These are phyloP conservation scores for Ispidina picta DNA, from an alignment of 2,797 vertebrate genomes.

Conservation along the genomic window DNA sequence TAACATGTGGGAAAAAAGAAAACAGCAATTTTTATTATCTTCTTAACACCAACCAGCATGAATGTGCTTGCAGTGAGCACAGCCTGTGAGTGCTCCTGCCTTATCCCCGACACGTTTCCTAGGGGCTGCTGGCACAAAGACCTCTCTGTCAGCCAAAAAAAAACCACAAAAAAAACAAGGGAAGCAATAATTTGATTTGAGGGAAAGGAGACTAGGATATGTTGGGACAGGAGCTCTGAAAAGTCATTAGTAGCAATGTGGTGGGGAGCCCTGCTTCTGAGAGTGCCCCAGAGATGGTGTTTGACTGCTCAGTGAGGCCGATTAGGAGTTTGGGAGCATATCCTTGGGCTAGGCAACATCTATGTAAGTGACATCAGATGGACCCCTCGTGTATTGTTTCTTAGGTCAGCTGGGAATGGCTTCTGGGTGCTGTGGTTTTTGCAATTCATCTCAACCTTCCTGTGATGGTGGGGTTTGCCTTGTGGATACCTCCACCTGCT, in stretches of 20 bases:
- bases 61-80: neutral
- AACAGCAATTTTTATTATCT: neutral
- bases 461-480: accelerated
- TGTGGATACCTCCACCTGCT: neutral
- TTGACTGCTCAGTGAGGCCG: neutral
- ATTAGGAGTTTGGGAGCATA: accelerated
- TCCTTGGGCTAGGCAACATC: neutral
- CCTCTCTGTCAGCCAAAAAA: neutral
- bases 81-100: neutral
- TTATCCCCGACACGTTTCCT: neutral
- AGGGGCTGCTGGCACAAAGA: neutral
- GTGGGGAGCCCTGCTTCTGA: neutral
- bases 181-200: neutral
- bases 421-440: neutral
- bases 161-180: neutral
- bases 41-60: neutral
- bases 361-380: neutral
- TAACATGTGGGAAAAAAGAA: neutral
- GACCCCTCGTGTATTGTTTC: neutral
- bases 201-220: neutral
- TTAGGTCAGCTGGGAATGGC: neutral
- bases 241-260: neutral
- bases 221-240: neutral
- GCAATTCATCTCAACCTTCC: neutral
- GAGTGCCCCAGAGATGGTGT: neutral